Percentiles rank a stretch among this genome's conserved stretches.
phyloP scores from a whole-genome alignment of 2,888 invertebrate species.

The Cinara cedri region DNA sequence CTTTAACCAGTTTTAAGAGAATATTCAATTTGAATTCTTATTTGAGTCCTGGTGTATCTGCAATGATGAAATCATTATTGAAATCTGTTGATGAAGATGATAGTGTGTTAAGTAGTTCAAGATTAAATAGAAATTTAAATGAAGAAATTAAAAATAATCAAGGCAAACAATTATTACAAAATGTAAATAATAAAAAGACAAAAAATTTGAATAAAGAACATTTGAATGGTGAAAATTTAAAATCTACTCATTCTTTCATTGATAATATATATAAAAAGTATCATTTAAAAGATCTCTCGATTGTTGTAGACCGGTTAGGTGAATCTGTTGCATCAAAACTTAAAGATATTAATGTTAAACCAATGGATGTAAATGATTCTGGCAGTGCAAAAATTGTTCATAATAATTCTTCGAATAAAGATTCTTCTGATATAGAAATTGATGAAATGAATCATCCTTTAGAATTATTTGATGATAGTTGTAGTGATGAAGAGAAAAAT shows the following conservation, averaged over 20 bases:
- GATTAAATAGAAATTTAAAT: background rate
- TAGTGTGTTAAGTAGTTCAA: background rate
- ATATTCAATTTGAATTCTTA: slow-evolving; percentile 20
- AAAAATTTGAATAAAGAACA: background rate
- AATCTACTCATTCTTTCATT: background rate
- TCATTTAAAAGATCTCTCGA: background rate
- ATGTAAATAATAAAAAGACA: background rate
- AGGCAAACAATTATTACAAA: background rate
- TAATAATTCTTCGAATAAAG: background rate
- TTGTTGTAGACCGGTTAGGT: background rate
- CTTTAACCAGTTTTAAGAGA: slow-evolving; percentile 20
- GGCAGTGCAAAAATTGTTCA: too few relatives aligned
- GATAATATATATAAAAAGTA: background rate
- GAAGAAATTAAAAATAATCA: background rate
- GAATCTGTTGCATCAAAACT: background rate
- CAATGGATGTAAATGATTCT: too few relatives aligned
- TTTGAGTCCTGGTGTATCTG: slow-evolving; percentile 14
- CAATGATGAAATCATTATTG: slow-evolving; percentile 26
- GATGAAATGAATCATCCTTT: slow-evolving; percentile 10
- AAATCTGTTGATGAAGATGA: slow-evolving; percentile 19
- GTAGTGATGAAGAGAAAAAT: background rate
- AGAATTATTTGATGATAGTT: slow-evolving; percentile 19
- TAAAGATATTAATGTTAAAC: background rate
- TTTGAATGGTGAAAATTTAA: background rate
- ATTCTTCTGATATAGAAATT: background rate